phyloP scores from a whole-genome alignment of 2,797 vertebrate genomes.

The Heliangelus exortis region DNA sequence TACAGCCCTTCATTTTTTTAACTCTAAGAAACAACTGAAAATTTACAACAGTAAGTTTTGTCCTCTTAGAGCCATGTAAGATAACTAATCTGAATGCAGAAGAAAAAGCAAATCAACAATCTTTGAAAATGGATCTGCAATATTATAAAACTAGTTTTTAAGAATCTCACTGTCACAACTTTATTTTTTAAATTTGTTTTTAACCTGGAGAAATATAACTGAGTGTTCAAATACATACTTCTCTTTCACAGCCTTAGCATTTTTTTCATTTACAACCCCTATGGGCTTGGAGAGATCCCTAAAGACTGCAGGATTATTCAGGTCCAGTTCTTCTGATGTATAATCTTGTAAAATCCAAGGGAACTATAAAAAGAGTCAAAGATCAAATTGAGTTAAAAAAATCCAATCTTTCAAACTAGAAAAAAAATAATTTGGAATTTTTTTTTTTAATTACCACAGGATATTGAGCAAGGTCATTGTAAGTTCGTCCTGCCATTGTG shows the following conservation, averaged over 20 bases:
- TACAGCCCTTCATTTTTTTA: not conserved
- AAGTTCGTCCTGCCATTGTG: constrained; percentile 96
- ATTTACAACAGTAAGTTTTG: not conserved
- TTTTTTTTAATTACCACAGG: constrained; percentile 86
- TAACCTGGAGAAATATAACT: not conserved
- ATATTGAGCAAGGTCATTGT: constrained; percentile 96
- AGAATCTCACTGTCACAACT: not conserved
- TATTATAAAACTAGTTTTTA: not conserved
- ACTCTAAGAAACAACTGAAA: not conserved
- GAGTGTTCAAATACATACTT: constrained; percentile 82
- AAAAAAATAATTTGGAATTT: not conserved
- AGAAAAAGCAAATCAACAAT: not conserved
- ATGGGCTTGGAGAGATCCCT: constrained; percentile 95
- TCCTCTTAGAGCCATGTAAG: not conserved
- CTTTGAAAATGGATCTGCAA: not conserved
- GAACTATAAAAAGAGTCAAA: constrained; percentile 80
- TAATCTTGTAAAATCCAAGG: constrained; percentile 96
- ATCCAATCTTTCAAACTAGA: not conserved
- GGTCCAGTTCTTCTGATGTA: constrained; percentile 92
- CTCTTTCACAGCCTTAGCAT: constrained; percentile 90
- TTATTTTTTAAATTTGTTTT: not conserved
- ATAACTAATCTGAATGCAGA: not conserved
- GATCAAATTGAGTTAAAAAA: constrained; percentile 7
- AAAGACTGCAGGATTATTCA: constrained; percentile 90
- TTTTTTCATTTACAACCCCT: constrained; percentile 93